phyloP scores from a whole-genome alignment of 2,113 vertebrate species.

The Thamnophis sirtalis region DNA sequence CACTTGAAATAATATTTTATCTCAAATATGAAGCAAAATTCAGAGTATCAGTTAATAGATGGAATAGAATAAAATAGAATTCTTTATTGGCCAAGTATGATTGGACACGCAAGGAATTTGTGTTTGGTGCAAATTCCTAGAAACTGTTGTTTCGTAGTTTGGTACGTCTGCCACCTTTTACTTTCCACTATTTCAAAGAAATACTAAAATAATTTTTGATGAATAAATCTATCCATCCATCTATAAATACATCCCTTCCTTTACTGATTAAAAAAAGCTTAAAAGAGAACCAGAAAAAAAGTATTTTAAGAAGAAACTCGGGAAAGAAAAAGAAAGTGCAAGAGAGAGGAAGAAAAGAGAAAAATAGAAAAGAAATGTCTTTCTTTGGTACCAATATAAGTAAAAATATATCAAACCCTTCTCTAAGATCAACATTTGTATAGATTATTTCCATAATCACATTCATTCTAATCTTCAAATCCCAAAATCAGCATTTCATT shows the following conservation, averaged over 20 bases:
- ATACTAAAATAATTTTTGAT: not conserved
- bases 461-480: too few species aligned
- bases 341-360: not conserved
- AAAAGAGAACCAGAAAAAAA: not conserved
- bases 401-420: too few species aligned
- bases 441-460: too few species aligned
- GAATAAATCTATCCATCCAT: not conserved
- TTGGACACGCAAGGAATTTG: too few species aligned
- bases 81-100: too few species aligned
- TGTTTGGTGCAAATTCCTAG: not conserved
- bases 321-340: not conserved
- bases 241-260: not conserved
- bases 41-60: not conserved
- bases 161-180: not conserved
- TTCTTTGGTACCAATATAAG: too few species aligned
- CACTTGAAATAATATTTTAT: not conserved
- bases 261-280: not conserved
- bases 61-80: too few species aligned
- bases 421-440: too few species aligned
- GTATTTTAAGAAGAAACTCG: not conserved
- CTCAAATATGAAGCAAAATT: not conserved
- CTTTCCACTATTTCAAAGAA: not conserved
- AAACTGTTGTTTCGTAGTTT: not conserved
- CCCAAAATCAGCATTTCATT: too few species aligned
- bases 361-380: not conserved